Evolutionary conservation across 2,797 vertebrate genomes (phyloP), one percentile per base, ranked within the genome.

Genomic region (Lutjanus campechanus): DNA sequence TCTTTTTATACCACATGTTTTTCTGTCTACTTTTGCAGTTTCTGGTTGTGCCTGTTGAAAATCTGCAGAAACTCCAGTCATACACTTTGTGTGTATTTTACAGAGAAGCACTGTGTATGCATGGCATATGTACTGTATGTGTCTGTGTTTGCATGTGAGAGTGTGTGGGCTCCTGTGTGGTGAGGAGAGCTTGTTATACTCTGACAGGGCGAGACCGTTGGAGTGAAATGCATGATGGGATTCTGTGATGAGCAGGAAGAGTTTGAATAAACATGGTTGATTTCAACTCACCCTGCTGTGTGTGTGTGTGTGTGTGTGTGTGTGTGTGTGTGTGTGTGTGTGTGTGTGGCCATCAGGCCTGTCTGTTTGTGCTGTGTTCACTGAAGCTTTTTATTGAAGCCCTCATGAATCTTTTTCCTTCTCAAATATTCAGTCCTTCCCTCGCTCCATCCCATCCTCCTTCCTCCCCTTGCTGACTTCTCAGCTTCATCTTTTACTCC

Each of bases 221-320:
- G 81, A 89, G 86, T 92, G 90, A 92, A 93, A 93, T 92, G 90
- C 89, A 92, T 92, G 89, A 91, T 91, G 89, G 89, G 79, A 88
- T 89, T 88, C 83, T 92, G 82, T 93, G 90, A 93, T 92, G 89
- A 93, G 85, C 85, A 79, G 87, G 65, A 92, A 87, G 81, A 89
- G 75, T 92, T 88, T 92, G 89, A 92, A 93, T 92, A 93, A 93
- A 92, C 88, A 88, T 84, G 84, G 81, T 63, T 90, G 78, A 88
- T 86, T 88, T 84, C 59, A 63, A 69, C 82, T 77, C 67, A 69
- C 44, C 69, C 80, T n/a, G 60, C 69, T 22, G 71, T 80, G 73
- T 73, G 73, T 68, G 54, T 69, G 53, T 65, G 68, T 73, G 63
- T 76, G 62, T 68, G 62, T 29, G 29, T 29, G 29, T 29, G 29